A percentile compares a stretch with the other conserved stretches of the same genome.
phyloP scores from a whole-genome alignment of 2,113 vertebrate genomes.

The Chrysemys picta region DNA sequence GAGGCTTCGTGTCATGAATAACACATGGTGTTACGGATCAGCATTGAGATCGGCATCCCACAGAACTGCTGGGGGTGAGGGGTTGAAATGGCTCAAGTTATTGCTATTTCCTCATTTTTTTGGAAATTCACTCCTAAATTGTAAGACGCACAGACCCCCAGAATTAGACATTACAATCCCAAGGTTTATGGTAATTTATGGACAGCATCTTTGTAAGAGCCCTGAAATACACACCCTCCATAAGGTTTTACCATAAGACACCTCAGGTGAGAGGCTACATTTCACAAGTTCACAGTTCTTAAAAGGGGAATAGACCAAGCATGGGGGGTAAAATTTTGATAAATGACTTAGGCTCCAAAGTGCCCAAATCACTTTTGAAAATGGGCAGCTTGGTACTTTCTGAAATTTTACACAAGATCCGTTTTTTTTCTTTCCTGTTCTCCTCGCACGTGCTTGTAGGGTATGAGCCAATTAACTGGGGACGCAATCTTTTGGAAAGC shows the following conservation, averaged over 20 bases:
- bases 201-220: not conserved
- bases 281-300: not conserved
- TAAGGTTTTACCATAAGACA: not conserved
- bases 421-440: not conserved
- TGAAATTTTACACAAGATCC: accelerated
- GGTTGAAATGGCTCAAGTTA: accelerated
- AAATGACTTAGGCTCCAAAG: not conserved
- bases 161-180: accelerated
- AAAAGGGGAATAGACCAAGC: not conserved
- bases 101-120: accelerated
- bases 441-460: accelerated
- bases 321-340: not conserved
- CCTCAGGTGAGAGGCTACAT: not conserved
- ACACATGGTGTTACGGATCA: accelerated
- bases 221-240: not conserved
- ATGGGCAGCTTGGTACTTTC: not conserved
- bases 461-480: accelerated
- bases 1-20: accelerated
- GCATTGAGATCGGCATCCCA: accelerated
- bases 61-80: too few species aligned
- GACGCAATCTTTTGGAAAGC: not conserved
- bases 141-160: too few species aligned
- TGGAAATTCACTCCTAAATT: accelerated
- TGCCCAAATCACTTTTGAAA: not conserved
- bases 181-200: not conserved